These are phyloP conservation scores for Rhynchopsitta pachyrhyncha DNA, from an alignment of 2,113 vertebrate genomes.

Conservation along the genomic window DNA sequence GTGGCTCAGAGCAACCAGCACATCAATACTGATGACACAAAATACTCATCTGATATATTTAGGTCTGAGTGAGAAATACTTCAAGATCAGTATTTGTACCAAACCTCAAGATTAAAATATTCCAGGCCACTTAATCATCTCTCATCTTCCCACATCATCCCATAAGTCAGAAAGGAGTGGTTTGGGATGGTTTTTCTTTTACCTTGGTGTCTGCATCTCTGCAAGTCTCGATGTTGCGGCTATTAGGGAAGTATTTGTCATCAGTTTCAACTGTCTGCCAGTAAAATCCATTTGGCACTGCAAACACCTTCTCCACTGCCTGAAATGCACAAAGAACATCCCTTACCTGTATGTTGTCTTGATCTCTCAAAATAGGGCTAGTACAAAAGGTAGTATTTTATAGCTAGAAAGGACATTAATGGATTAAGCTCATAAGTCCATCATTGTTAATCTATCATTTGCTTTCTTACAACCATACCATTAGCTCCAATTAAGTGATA, in stretches of 20 bases:
- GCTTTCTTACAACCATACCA: neutral
- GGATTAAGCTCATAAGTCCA: neutral
- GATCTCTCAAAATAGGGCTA: neutral
- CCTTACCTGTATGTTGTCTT: neutral
- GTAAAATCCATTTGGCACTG: conserved; percentile 69
- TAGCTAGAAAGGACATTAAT: neutral
- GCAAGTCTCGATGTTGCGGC: conserved; percentile 31
- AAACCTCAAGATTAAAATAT: neutral
- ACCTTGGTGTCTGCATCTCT: conserved; percentile 69
- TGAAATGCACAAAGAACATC: conserved; percentile 48
- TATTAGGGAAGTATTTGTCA: conserved; percentile 62
- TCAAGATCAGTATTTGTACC: neutral
- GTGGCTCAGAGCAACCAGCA: conserved; percentile 9
- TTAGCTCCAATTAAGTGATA: neutral
- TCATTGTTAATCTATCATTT: neutral
- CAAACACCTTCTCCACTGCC: conserved; percentile 70
- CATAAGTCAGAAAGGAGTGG: neutral
- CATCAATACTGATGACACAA: neutral
- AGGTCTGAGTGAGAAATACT: conserved; percentile 11
- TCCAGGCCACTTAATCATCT: neutral
- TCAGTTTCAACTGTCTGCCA: conserved; percentile 77
- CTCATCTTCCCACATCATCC: neutral
- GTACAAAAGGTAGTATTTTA: neutral
- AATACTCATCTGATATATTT: neutral
- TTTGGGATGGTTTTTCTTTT: neutral